Conservation (phyloP, 2,888 invertebrate species). For the Automeris io region DNA sequence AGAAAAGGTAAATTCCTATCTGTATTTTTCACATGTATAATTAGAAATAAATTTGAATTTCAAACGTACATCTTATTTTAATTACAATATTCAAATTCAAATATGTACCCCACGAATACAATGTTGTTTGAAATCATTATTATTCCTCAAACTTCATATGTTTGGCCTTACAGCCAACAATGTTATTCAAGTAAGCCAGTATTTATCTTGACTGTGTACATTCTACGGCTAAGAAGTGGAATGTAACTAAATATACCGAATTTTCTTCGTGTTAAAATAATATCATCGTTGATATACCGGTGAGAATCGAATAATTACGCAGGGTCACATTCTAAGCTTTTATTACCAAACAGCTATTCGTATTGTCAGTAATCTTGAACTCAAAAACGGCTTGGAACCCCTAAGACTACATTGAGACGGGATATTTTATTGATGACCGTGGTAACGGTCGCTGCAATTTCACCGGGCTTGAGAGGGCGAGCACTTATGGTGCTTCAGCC, state of each 20-base stretch:
- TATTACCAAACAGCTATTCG: too few species aligned
- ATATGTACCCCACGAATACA: not conserved
- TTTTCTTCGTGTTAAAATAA: not conserved
- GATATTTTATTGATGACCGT: too few species aligned
- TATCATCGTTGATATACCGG: not conserved
- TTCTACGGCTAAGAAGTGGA: not conserved
- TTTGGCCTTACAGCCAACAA: conserved; percentile 1
- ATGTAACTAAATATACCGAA: not conserved
- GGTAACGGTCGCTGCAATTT: too few species aligned
- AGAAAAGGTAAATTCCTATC: too few species aligned
- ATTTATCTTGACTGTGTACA: not conserved
- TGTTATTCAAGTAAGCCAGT: not conserved
- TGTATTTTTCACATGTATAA: too few species aligned
- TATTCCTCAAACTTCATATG: not conserved
- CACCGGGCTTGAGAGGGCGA: too few species aligned
- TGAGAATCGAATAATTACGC: not conserved
- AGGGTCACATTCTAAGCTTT: not conserved
- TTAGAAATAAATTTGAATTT: too few species aligned
- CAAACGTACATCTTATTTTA: too few species aligned
- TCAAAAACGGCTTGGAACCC: too few species aligned
- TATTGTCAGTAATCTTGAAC: too few species aligned
- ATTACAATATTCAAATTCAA: not conserved
- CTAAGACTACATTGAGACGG: too few species aligned
- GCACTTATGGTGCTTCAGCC: too few species aligned
- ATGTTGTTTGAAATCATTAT: not conserved